Conservation (phyloP, 2,113 vertebrate species). For the Columba janthina region DNA sequence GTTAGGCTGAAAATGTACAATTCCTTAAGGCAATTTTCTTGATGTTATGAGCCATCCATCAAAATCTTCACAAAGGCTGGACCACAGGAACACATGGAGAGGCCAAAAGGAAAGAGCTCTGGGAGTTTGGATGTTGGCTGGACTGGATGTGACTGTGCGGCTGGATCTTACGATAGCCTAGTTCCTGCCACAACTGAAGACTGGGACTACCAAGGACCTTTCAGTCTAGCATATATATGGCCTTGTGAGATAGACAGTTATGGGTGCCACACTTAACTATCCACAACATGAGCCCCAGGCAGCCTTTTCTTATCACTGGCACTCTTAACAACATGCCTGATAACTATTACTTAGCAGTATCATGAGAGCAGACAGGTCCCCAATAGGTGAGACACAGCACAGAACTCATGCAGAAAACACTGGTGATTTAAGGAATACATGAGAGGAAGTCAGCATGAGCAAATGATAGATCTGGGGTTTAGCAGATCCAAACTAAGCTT, state of each 20-base stretch:
- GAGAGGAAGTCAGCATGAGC: not conserved
- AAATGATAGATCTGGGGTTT: not conserved
- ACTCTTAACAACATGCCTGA: not conserved
- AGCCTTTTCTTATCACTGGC: not conserved
- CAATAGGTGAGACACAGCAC: not conserved
- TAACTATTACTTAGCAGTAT: not conserved
- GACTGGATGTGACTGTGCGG: not conserved
- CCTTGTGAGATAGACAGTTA: not conserved
- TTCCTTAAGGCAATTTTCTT: not conserved
- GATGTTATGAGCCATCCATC: not conserved
- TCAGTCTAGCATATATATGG: not conserved
- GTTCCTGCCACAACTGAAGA: not conserved
- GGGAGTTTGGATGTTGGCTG: not conserved
- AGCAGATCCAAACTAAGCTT: not conserved
- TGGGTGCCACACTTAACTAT: not conserved
- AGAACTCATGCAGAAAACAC: not conserved
- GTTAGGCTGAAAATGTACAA: not conserved
- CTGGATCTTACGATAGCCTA: not conserved
- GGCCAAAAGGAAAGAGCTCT: not conserved
- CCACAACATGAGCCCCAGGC: not conserved
- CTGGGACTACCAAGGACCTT: not conserved
- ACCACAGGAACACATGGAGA: not conserved
- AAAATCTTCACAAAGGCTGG: not conserved
- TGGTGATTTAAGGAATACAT: not conserved
- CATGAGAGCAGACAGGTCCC: not conserved